phyloP scores from a whole-genome alignment of 2,113 vertebrate species.

The Scolopax mira region DNA sequence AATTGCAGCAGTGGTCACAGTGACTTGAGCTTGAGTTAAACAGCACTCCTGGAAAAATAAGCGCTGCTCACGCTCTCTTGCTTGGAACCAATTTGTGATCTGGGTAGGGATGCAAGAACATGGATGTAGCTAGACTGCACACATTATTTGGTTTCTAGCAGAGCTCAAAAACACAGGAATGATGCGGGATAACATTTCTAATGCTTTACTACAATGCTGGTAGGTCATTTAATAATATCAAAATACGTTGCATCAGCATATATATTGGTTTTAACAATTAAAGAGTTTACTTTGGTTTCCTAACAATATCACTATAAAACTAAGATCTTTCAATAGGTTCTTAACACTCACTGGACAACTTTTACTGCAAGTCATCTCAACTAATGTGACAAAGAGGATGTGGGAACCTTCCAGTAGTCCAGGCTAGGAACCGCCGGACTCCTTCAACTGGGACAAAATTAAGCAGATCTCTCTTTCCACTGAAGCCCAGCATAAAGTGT shows the following conservation, averaged over 20 bases:
- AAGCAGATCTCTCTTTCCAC: constrained; percentile 94
- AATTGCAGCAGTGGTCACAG: background rate
- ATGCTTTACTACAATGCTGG: constrained; percentile 18
- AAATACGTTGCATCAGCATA: background rate
- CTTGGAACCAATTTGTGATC: background rate
- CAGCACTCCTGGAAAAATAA: background rate
- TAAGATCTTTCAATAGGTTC: constrained; percentile 79
- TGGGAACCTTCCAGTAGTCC: constrained; percentile 96
- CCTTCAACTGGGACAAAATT: constrained; percentile 91
- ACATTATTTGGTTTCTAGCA: background rate
- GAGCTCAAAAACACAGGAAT: constrained; percentile 72
- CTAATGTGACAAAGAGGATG: constrained; percentile 84
- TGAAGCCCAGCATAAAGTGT: constrained; percentile 87
- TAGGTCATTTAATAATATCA: constrained; percentile 42
- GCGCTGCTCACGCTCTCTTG: background rate
- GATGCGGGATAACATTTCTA: constrained; percentile 17
- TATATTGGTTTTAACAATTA: constrained; percentile 53
- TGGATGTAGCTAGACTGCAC: background rate
- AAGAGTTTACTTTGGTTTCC: constrained; percentile 51
- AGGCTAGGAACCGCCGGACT: constrained; percentile 95
- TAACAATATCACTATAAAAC: constrained; percentile 70
- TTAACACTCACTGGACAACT: constrained; percentile 84
- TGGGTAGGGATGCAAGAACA: background rate
- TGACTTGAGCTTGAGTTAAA: background rate
- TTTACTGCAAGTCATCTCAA: constrained; percentile 80